Base-by-base conservation (phyloP, 2,113 vertebrate species). In the Ibidorhyncha struthersii region DNA sequence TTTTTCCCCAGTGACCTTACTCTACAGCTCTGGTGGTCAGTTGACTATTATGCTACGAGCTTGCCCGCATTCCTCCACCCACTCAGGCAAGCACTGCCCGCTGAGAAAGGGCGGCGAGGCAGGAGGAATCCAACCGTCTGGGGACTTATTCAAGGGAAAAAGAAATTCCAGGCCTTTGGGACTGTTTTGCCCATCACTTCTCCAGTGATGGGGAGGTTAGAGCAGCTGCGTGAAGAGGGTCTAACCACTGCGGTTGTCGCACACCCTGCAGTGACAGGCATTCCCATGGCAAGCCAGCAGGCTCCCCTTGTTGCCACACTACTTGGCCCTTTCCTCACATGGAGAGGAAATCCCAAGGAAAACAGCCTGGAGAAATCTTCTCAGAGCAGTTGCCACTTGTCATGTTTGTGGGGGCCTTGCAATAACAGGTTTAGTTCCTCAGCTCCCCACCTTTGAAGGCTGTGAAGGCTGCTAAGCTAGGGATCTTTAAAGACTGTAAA, bases 1-100 rank as follows among this genome's bases (percentile, higher is more conserved):
- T 61, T 97, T 96, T 89, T 97, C 95, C 95, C 96, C 94, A 85
- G 91, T 96, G 97, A 95, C 96, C 93, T 96, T 97, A 67, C 83
- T 82, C 91, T 62, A 29, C 89, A 78, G 92, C 86, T 73, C 92
- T 96, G 94, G 95, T 97, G 97, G 95, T 97, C 95, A 97, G 92
- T 95, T 43, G 92, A 71, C 95, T 95, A 90, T 96, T 97, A 95
- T 96, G 91, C 94, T 96, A 89, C 4, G 10, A 95, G 94, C 77
- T 94, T 89, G 91, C 94, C 93, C 22, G 1, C 96, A 97, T 97
- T 97, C 94, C 94, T 97, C 94, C 97, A 95, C 96, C 96, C 96
- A 97, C 96, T 97, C 97, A 95, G 86, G 83, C 92, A 89, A 96
- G 94, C 89, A 38, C 78, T 94, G 91, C 94, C 92, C 43, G 11